Evolutionary conservation across 2,797 vertebrate genomes (phyloP), one percentile per base, ranked within the genome.

Genomic region (Gymnothorax reevesii): DNA sequence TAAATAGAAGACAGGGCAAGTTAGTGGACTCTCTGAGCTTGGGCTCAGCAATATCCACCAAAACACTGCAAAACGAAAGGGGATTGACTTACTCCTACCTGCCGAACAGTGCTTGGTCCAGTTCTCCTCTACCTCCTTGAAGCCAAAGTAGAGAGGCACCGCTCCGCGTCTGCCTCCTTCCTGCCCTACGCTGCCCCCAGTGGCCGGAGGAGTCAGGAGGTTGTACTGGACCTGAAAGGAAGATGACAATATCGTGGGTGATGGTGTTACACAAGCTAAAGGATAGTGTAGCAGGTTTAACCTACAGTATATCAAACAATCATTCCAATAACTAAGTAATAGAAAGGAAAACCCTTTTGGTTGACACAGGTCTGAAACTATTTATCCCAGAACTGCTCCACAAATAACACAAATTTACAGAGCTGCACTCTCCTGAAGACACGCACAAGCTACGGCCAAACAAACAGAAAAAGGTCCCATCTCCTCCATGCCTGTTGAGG

Each of bases 71-170:
- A 33, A 62, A 83, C 1, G 57, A 83, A 55, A 55, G n/a, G 60
- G 52, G 52, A 69, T 79, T 84, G 88, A 90, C 91, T 92, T 90
- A 91, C 92, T 92, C 94, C 92, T 93, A 98, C 98, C 98, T 95
- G 97, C 91, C 85, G 98, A 96, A 92, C 97, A 97, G 91, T 99
- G 98, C 92, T 99, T 99, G 79, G 96, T 94, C 98, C 99, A 99
- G 95, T 99, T 99, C 90, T 99, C 98, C 93, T 99, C 99, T 87
- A 99, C 99, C 92, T 99, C 99, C 92, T 98, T 99, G 91, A 99
- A 99, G 2, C 97, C 97, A 42, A 98, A 97, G 94, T 99, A 99
- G 83, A 98, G 95, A 0, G 97, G 98, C 4, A 94, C 88, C 57
- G 95, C 88, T 0, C 91, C 90, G 55, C 96, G 94, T 88, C 97